Conservation (phyloP, 2,797 vertebrate species). For the Acipenser transmontanus region DNA sequence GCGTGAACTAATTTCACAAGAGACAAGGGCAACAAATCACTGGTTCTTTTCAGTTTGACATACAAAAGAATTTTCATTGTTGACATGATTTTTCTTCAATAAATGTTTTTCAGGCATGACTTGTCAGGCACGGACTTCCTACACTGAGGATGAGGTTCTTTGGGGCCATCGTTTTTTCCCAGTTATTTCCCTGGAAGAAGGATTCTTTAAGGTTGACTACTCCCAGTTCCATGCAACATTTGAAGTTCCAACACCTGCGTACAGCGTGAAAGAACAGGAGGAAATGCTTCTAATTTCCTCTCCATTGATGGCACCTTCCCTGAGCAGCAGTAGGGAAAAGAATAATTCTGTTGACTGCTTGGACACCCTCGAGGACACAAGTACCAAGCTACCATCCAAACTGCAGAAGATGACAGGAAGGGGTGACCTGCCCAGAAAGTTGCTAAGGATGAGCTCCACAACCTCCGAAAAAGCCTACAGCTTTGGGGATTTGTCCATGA, state of each 20-base stretch:
- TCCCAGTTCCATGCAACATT: conserved; percentile 98
- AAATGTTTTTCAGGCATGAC: conserved; percentile 81
- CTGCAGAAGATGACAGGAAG: conserved; percentile 93
- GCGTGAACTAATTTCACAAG: no score
- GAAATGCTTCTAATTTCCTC: conserved; percentile 95
- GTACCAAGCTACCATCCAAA: conserved; percentile 87
- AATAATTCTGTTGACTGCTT: conserved; percentile 89
- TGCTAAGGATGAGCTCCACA: conserved; percentile 96
- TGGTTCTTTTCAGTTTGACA: no score
- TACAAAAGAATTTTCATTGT: no score
- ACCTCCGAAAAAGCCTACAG: conserved; percentile 98
- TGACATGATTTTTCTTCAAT: background rate
- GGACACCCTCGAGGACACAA: conserved; percentile 83
- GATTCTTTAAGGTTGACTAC: conserved; percentile 98
- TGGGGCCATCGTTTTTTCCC: conserved; percentile 98
- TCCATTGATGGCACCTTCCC: conserved; percentile 87
- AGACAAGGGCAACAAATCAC: no score
- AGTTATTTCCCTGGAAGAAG: conserved; percentile 95
- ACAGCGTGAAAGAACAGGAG: conserved; percentile 96
- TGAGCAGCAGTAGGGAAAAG: conserved; percentile 90
- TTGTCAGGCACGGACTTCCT: conserved; percentile 95
- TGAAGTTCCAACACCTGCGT: conserved; percentile 86
- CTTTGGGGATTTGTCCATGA: conserved; percentile 93
- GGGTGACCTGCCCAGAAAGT: conserved; percentile 90
- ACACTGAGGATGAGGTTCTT: conserved; percentile 95